Base-by-base conservation (phyloP, 2,797 vertebrate genomes). In the Xiphorhynchus erythropygius region DNA sequence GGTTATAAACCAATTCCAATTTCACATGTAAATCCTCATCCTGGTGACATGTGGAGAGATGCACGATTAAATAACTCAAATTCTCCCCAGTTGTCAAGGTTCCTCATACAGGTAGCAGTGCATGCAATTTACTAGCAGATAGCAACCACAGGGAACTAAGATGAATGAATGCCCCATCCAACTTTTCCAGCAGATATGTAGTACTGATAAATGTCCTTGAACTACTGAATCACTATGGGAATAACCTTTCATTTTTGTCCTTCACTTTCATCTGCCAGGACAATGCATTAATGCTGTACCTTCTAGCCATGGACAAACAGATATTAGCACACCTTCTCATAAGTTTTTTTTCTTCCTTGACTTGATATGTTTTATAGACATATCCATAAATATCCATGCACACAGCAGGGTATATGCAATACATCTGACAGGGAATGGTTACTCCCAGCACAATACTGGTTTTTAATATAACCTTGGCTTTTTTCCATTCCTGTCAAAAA, bases 401-500 rank as follows among this genome's bases (percentile, higher is more conserved):
- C 52, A 59, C 55, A 90, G 85, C 55, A 90, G 80, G 59, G n/a
- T 60, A 63, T 33, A 59, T 60, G 44, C 49, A 84, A 86, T n/a
- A 74, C 70, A 87, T 84, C 23, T 93, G 73, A 41, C 57, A 81
- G 47, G 39, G 49, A 81, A 83, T 13, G 18, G 62, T 52, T 81
- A 71, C 49, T 39, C 24, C 21, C 64, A 78, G n/a, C 60, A 69
- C 68, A 93, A 83, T 16, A 76, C 2, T 19, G 77, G 21, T 68
- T 84, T 70, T 89, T 83, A 85, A 83, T 91, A 65, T 12, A 62
- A 64, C 39, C 65, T 78, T 92, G 87, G 42, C 65, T 95, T 87
- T 28, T 78, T 93, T 89, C 57, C 79, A 69, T 8, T 78, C 28
- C 64, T 85, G 62, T 85, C 87, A 89, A 71, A 64, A 89, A 81